Percentiles rank a stretch among this genome's conserved stretches.
These are phyloP conservation scores for Thecocarcelia acutangulata DNA, from an alignment of 2,888 invertebrate genomes.

Conservation along the genomic window DNA sequence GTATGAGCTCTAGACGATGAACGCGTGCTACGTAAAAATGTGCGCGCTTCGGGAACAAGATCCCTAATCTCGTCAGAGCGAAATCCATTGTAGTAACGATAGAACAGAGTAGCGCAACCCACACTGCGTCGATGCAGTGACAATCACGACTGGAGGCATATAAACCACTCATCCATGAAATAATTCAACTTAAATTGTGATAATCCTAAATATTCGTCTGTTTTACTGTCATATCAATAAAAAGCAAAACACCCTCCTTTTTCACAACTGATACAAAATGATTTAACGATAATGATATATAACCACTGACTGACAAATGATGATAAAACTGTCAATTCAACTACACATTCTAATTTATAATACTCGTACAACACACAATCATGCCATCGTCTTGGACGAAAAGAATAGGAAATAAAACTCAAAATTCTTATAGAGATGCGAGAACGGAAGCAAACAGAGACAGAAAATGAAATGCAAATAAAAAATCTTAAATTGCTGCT, in stretches of 20 bases:
- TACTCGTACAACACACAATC: conserved; percentile 13
- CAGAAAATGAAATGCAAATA: neutral
- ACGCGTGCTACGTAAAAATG: no score
- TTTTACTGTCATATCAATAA: neutral
- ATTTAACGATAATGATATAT: conserved; percentile 68
- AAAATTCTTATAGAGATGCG: conserved; percentile 31
- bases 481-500: conserved; percentile 11
- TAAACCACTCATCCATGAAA: no score
- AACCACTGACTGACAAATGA: conserved; percentile 69
- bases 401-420: neutral
- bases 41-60: no score
- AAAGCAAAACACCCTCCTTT: neutral
- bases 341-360: conserved; percentile 32
- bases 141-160: no score
- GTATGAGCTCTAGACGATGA: no score
- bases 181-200: no score
- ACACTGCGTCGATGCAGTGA: no score
- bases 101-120: no score
- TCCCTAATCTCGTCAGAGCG: no score
- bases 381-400: no score
- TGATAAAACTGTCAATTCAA: conserved; percentile 65
- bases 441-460: conserved; percentile 9
- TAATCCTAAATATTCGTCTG: neutral
- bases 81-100: no score
- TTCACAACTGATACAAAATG: conserved; percentile 32